phyloP scores from a whole-genome alignment of 2,888 invertebrate species.

The Mesorhabditis spiculigera region DNA sequence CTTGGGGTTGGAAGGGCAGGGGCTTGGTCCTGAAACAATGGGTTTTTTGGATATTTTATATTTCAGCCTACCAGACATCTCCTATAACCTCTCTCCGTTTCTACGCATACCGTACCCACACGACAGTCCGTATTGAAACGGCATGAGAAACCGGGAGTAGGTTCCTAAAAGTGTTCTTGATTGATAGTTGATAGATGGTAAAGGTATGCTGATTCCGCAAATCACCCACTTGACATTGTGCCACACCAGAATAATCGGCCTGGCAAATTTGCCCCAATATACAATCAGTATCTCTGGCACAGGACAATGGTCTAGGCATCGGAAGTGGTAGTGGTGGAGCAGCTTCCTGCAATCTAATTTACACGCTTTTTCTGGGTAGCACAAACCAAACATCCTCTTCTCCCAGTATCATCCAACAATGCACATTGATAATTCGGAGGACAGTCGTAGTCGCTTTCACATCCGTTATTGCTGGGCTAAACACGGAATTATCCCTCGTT shows the following conservation, averaged over 20 bases:
- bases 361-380: neutral
- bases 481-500: neutral
- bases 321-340: neutral
- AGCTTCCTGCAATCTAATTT: neutral
- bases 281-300: neutral
- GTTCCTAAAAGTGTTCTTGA: too few relatives aligned
- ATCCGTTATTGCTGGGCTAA: neutral
- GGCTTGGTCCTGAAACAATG: neutral
- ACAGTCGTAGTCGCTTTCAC: neutral
- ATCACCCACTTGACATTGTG: constrained; percentile 1
- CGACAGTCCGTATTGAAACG: neutral
- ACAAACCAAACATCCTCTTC: constrained; percentile 4
- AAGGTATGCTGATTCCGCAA: neutral
- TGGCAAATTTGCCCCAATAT: neutral
- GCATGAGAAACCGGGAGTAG: neutral
- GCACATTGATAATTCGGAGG: neutral
- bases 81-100: neutral
- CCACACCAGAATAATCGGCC: neutral
- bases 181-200: too few relatives aligned
- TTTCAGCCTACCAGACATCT: neutral
- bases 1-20: neutral
- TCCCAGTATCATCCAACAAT: neutral
- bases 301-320: neutral
- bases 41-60: neutral
- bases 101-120: neutral